Evolutionary conservation across 2,888 invertebrate species (phyloP).

Genomic region (Agrilus biguttatus): DNA sequence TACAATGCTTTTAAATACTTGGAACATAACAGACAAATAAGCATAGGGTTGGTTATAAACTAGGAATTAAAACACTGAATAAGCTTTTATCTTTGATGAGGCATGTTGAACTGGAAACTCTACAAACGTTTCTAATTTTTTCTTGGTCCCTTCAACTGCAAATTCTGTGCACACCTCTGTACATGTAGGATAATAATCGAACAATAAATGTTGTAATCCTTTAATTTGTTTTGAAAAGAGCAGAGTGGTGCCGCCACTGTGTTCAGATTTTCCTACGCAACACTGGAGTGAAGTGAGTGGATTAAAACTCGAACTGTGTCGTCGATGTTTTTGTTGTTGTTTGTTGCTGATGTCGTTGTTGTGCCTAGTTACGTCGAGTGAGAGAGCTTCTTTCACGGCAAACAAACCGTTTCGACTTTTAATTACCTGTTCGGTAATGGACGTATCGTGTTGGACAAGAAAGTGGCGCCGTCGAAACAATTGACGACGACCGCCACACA

Average conservation of each 20-base stretch:
- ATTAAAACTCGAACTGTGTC: constrained; percentile 31
- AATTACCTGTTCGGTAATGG: constrained; percentile 36
- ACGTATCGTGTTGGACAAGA: constrained; percentile 33
- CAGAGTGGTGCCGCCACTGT: background rate
- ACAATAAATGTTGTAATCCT: background rate
- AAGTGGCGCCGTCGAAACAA: constrained; percentile 30
- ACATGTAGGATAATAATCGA: too few species aligned
- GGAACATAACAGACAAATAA: too few species aligned
- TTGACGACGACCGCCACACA: constrained; percentile 29
- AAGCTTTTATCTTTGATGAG: too few species aligned
- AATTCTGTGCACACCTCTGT: too few species aligned
- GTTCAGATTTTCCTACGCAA: too few species aligned
- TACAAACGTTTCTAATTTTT: too few species aligned
- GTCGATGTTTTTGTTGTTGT: constrained; percentile 6
- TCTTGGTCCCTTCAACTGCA: too few species aligned
- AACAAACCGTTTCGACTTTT: constrained; percentile 32
- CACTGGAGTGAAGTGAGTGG: constrained; percentile 10
- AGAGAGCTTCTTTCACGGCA: constrained; percentile 10
- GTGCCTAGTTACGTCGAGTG: background rate
- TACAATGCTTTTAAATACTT: too few species aligned
- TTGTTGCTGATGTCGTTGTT: background rate
- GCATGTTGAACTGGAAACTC: too few species aligned
- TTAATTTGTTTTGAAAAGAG: background rate
- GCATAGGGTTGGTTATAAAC: too few species aligned
- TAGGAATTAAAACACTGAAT: too few species aligned